Evolutionary conservation across 1,140 invertebrate species (phyloP).

Genomic region (Drosophila sproati): DNA sequence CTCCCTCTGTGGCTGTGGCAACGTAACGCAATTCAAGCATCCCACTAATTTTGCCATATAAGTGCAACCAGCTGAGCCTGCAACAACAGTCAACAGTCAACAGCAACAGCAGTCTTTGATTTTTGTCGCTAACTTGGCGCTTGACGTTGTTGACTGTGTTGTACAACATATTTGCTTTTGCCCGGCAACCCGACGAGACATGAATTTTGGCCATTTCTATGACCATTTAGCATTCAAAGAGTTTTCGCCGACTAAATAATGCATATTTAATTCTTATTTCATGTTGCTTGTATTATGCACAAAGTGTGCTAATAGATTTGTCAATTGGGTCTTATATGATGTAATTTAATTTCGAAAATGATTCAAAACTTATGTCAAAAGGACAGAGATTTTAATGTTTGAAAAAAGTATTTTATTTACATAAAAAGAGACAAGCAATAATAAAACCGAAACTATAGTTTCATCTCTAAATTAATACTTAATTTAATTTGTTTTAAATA

Average conservation of each 20-base stretch:
- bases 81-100: constrained; percentile 21
- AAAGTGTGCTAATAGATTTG: not conserved
- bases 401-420: too few relatives aligned
- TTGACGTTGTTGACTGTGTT: constrained; percentile 37
- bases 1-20: not conserved
- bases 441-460: too few relatives aligned
- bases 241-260: constrained; percentile 45
- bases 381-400: too few relatives aligned
- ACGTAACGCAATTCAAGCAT: constrained; percentile 61
- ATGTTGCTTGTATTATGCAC: not conserved
- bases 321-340: too few relatives aligned
- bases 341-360: too few relatives aligned
- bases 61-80: constrained; percentile 43
- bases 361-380: too few relatives aligned
- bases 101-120: constrained; percentile 57
- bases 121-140: constrained; percentile 77
- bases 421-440: too few relatives aligned
- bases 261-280: constrained; percentile 14
- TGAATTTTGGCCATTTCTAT: constrained; percentile 48
- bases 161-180: constrained; percentile 75
- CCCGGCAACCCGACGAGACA: constrained; percentile 36
- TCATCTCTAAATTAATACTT: too few relatives aligned
- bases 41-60: constrained; percentile 81
- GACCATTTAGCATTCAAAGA: constrained; percentile 55
- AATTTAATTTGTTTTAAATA: too few relatives aligned